Conservation (phyloP, 1,140 invertebrate genomes). For the Gryon sp. region DNA sequence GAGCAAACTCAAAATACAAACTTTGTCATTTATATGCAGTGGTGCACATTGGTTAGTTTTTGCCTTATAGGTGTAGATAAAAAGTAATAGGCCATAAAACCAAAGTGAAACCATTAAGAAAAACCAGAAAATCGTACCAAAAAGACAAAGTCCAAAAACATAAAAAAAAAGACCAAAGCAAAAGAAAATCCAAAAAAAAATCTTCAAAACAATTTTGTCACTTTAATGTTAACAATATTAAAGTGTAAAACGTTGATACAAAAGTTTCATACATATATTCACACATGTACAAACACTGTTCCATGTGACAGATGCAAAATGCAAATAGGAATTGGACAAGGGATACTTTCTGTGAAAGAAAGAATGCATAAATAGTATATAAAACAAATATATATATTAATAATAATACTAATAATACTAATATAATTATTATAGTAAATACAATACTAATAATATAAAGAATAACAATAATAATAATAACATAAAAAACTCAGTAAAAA, state of each 20-base stretch:
- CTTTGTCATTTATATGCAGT: conserved; percentile 58
- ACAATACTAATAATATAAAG: too few species aligned
- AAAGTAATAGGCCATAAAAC: conserved; percentile 36
- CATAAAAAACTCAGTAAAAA: too few species aligned
- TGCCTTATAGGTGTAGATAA: conserved; percentile 74
- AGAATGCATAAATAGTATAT: not conserved
- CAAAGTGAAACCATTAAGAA: conserved; percentile 35
- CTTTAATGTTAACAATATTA: too few species aligned
- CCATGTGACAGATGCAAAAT: conserved; percentile 23
- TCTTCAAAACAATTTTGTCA: too few species aligned
- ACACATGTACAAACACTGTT: conserved; percentile 30
- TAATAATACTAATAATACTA: too few species aligned
- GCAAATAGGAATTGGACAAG: conserved; percentile 26
- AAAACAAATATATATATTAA: too few species aligned
- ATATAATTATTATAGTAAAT: too few species aligned
- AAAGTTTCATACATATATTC: conserved; percentile 9
- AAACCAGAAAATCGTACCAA: conserved; percentile 19
- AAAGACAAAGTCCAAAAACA: conserved; percentile 10
- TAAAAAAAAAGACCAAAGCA: conserved; percentile 22
- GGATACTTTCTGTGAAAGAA: conserved; percentile 10
- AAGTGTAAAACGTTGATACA: not conserved
- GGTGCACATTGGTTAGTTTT: conserved; percentile 69
- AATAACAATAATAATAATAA: too few species aligned
- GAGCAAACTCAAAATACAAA: conserved; percentile 36
- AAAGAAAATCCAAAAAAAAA: too few species aligned